These are phyloP conservation scores for Teleogryllus oceanicus DNA, from an alignment of 2,888 invertebrate genomes.

Conservation along the genomic window DNA sequence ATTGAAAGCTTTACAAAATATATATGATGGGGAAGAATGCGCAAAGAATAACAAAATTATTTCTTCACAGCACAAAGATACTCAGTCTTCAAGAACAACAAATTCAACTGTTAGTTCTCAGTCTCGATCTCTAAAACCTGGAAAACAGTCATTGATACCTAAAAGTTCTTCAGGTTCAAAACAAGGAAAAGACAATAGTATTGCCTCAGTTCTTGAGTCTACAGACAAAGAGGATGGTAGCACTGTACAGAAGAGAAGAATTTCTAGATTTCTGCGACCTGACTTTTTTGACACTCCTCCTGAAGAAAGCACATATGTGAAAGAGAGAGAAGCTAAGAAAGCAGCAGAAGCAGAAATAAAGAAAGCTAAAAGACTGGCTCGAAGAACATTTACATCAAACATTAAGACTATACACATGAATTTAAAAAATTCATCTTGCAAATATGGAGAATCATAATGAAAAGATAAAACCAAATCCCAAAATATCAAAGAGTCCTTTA, in stretches of 20 bases:
- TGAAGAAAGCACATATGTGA: slow-evolving; percentile 63
- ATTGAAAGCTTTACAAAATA: too few relatives aligned
- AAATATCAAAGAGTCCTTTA: background rate
- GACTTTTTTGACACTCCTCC: slow-evolving; percentile 71
- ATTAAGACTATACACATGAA: slow-evolving; percentile 3
- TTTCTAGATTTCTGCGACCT: slow-evolving; percentile 71
- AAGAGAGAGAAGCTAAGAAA: slow-evolving; percentile 44
- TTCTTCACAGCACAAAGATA: too few relatives aligned
- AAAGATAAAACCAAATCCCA: background rate
- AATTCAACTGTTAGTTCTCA: too few relatives aligned
- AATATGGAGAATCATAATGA: background rate
- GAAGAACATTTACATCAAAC: background rate
- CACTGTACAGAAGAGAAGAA: slow-evolving; percentile 44
- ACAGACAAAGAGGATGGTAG: too few relatives aligned
- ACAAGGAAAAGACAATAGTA: too few relatives aligned
- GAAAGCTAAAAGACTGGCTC: slow-evolving; percentile 9
- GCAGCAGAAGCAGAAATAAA: slow-evolving; percentile 33
- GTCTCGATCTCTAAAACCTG: too few relatives aligned
- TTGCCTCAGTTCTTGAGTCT: too few relatives aligned
- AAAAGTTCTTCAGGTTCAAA: too few relatives aligned
- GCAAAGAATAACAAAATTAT: too few relatives aligned
- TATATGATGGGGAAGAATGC: too few relatives aligned
- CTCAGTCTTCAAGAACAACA: too few relatives aligned
- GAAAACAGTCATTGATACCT: too few relatives aligned
- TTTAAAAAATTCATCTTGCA: background rate